Conservation (phyloP, 2,888 invertebrate genomes). For the Congeria kusceri region DNA sequence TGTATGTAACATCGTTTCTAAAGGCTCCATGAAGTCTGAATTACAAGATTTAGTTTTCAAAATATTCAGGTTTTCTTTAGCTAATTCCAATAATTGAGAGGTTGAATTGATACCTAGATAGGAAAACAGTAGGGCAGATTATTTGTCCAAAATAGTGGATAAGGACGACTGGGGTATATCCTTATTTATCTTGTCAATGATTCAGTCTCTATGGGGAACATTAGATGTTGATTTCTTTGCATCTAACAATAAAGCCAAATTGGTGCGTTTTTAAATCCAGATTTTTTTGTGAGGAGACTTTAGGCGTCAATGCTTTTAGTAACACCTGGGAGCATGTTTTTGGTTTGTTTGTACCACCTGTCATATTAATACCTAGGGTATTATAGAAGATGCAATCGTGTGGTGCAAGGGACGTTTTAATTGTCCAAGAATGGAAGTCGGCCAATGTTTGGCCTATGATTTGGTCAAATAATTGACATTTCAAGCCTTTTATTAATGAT, state of each 20-base stretch:
- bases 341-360: constrained; percentile 53
- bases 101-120: constrained; percentile 27
- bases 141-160: constrained; percentile 25
- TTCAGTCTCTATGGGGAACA: constrained; percentile 32
- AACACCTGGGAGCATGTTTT: constrained; percentile 27
- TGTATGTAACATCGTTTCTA: constrained; percentile 23
- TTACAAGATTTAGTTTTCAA: constrained; percentile 33
- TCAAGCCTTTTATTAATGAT: not conserved
- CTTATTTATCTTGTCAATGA: constrained; percentile 12
- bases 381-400: constrained; percentile 31
- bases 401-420: constrained; percentile 28
- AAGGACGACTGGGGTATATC: constrained; percentile 34
- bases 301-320: constrained; percentile 45
- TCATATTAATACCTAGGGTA: constrained; percentile 28
- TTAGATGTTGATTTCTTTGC: constrained; percentile 57
- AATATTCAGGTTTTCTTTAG: constrained; percentile 17
- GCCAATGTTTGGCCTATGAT: constrained; percentile 44
- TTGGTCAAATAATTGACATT: not conserved
- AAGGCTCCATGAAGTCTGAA: constrained; percentile 37
- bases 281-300: constrained; percentile 32
- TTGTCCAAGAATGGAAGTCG: constrained; percentile 48
- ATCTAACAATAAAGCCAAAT: constrained; percentile 44
- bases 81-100: constrained; percentile 18
- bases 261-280: constrained; percentile 45
- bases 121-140: constrained; percentile 20